phyloP scores from a whole-genome alignment of 2,113 vertebrate species.

The Corvus cornix region DNA sequence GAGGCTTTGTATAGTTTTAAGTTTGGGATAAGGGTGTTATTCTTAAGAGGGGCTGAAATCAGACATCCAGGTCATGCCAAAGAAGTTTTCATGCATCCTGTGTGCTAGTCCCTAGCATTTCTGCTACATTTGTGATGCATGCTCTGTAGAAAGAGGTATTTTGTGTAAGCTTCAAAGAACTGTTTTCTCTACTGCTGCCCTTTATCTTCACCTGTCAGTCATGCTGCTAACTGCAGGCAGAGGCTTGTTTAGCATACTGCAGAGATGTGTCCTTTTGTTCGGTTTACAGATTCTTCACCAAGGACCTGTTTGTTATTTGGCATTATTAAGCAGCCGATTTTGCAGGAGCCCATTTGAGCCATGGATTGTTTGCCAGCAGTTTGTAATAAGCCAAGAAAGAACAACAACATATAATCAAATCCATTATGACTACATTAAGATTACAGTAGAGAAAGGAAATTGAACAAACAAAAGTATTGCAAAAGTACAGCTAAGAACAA shows the following conservation, averaged over 20 bases:
- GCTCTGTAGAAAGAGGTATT: not conserved
- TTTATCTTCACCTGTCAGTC: not conserved
- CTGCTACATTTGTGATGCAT: not conserved
- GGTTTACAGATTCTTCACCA: not conserved
- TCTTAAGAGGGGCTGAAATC: not conserved
- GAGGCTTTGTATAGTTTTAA: not conserved
- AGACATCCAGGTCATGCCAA: not conserved
- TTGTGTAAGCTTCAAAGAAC: not conserved
- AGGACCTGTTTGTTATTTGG: conserved; percentile 1
- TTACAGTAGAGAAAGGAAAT: conserved; percentile 57
- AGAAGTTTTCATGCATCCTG: not conserved
- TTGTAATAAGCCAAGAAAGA: conserved; percentile 45
- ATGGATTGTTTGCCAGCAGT: conserved; percentile 29
- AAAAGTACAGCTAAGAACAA: conserved; percentile 35
- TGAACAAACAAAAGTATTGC: conserved; percentile 48
- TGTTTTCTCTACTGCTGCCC: not conserved
- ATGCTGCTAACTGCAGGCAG: not conserved
- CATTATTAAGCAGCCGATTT: not conserved
- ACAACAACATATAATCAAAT: conserved; percentile 47
- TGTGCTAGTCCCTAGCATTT: not conserved
- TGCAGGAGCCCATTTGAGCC: not conserved
- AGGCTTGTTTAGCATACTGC: not conserved
- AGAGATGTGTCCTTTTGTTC: not conserved
- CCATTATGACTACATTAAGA: conserved; percentile 39
- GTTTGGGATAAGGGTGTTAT: not conserved